These are phyloP conservation scores for Stigmatopora argus DNA, from an alignment of 2,113 vertebrate genomes.

Conservation along the genomic window DNA sequence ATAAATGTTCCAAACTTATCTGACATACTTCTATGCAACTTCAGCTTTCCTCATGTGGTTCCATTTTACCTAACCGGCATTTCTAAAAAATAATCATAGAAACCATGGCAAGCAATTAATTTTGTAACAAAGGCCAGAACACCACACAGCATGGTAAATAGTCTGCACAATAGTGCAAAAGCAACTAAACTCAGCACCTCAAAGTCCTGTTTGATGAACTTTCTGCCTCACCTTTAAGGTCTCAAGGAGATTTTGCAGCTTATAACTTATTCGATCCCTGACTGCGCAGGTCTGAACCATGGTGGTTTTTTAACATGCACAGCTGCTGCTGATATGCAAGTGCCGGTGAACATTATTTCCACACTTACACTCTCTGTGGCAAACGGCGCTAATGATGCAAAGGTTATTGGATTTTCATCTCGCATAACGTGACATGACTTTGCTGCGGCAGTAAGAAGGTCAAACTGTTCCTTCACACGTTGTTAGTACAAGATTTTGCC, in stretches of 20 bases:
- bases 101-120: not conserved
- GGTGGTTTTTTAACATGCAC: constrained; percentile 14
- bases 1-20: too few species aligned
- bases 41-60: too few species aligned
- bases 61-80: not conserved
- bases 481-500: constrained; percentile 9
- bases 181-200: not conserved
- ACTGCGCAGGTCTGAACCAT: constrained; percentile 2
- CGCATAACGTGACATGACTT: constrained; percentile 40
- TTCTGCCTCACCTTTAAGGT: constrained; percentile 6
- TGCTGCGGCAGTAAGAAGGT: constrained; percentile 41
- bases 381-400: constrained; percentile 54
- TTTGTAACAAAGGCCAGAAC: constrained; percentile 1
- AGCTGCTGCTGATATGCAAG: constrained; percentile 27
- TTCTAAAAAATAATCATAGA: not conserved
- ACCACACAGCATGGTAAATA: constrained; percentile 1
- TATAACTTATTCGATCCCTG: constrained; percentile 1
- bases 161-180: not conserved
- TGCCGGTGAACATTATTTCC: constrained; percentile 16
- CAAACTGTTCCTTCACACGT: constrained; percentile 25
- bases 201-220: constrained; percentile 1
- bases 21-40: too few species aligned
- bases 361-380: constrained; percentile 29
- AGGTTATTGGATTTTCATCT: constrained; percentile 57
- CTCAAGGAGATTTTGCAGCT: constrained; percentile 1